phyloP scores from a whole-genome alignment of 2,888 invertebrate species.

The Tetheella fluctuosa region DNA sequence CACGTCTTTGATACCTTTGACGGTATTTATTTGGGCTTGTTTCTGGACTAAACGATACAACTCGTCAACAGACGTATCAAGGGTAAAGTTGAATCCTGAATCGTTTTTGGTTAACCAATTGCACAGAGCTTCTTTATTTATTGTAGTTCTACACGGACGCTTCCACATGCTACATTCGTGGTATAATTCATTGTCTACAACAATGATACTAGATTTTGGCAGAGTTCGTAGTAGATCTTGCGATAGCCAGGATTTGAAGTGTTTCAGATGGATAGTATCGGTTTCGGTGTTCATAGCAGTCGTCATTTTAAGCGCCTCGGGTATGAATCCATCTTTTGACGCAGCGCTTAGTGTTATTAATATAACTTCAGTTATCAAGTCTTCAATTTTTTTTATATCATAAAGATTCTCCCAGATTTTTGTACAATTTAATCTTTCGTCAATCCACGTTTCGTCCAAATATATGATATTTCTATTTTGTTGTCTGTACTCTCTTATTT shows the following conservation, averaged over 20 bases:
- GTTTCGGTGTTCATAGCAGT: not conserved
- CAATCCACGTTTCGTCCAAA: not conserved
- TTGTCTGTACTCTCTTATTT: constrained; percentile 1
- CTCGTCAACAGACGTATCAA: not conserved
- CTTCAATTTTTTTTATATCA: not conserved
- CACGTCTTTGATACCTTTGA: not conserved
- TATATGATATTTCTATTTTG: constrained; percentile 4
- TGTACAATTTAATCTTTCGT: not conserved
- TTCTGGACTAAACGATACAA: not conserved
- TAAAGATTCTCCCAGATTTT: not conserved
- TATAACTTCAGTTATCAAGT: not conserved
- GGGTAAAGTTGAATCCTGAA: not conserved
- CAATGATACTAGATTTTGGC: not conserved
- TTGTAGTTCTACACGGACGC: not conserved
- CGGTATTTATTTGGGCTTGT: not conserved
- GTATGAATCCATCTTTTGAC: not conserved
- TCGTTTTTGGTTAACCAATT: not conserved
- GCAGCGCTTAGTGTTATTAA: not conserved
- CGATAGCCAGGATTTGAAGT: not conserved
- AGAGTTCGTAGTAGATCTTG: not conserved
- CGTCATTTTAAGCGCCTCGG: not conserved
- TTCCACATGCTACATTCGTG: not conserved
- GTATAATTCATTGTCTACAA: not conserved
- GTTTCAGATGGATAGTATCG: not conserved
- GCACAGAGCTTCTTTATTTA: not conserved